Evolutionary conservation across 2,113 vertebrate genomes (phyloP).

Genomic region (Anarrhichthys ocellatus): DNA sequence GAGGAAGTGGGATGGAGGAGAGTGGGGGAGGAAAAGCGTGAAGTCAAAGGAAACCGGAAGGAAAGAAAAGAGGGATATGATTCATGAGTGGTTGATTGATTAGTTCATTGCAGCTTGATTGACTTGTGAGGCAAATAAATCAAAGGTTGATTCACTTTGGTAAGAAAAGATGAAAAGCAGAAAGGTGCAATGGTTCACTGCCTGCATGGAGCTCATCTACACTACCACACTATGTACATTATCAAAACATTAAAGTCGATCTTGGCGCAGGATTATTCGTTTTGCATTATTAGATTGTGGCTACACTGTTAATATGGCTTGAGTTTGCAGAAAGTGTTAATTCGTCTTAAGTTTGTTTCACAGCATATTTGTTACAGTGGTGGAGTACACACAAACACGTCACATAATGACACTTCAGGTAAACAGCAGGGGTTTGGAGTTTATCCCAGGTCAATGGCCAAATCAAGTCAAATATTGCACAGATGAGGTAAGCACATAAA

Average conservation of each 20-base stretch:
- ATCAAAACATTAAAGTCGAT: conserved; percentile 31
- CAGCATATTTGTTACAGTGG: conserved; percentile 50
- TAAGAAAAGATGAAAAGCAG: conserved; percentile 40
- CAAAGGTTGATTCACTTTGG: conserved; percentile 45
- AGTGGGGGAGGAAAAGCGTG: conserved; percentile 54
- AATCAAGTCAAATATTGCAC: conserved; percentile 45
- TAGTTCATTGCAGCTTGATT: conserved; percentile 54
- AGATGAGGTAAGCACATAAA: conserved; percentile 43
- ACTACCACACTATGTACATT: conserved; percentile 24
- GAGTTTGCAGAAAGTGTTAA: conserved; percentile 52
- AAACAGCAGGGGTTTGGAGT: conserved; percentile 47
- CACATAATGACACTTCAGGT: conserved; percentile 59
- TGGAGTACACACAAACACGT: conserved; percentile 33
- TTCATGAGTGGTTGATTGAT: conserved; percentile 73
- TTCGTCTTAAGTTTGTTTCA: conserved; percentile 51
- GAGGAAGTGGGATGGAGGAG: conserved; percentile 50
- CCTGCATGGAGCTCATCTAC: conserved; percentile 17
- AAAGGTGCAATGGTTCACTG: conserved; percentile 21
- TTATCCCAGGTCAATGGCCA: conserved; percentile 29
- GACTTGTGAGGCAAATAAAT: conserved; percentile 49
- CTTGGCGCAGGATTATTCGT: conserved; percentile 39
- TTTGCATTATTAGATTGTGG: conserved; percentile 51
- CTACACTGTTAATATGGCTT: conserved; percentile 72
- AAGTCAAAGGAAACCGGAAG: conserved; percentile 56
- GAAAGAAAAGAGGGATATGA: conserved; percentile 59